These are phyloP conservation scores for Oeneis ivallda DNA, from an alignment of 2,888 invertebrate genomes.

Conservation along the genomic window DNA sequence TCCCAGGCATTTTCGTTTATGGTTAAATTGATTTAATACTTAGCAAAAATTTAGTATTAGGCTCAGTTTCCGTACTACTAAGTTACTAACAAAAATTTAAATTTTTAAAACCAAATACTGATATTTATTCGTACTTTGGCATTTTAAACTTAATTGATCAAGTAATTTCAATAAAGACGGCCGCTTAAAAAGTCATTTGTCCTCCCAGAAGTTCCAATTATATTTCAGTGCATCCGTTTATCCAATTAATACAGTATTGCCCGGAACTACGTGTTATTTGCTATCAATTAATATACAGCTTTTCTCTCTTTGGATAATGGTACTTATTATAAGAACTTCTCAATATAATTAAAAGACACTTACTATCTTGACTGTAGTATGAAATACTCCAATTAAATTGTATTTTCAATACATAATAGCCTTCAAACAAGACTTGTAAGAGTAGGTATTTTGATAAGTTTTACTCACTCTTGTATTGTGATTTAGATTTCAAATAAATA, in stretches of 20 bases:
- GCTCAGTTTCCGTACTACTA: too few species aligned
- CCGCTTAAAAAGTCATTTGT: conserved; percentile 38
- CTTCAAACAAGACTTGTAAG: background rate
- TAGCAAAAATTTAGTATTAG: too few species aligned
- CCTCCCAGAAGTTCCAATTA: conserved; percentile 38
- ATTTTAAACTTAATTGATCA: conserved; percentile 35
- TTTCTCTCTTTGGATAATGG: conserved; percentile 28
- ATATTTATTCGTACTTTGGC: conserved; percentile 29
- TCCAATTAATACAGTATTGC: conserved; percentile 42
- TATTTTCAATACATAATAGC: background rate
- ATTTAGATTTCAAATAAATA: too few species aligned
- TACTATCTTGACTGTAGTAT: background rate
- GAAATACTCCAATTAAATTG: background rate
- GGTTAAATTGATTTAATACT: conserved; percentile 5
- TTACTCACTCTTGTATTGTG: background rate
- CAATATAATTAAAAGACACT: conserved; percentile 29
- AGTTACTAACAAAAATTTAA: background rate
- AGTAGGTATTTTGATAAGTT: background rate
- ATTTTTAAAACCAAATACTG: background rate
- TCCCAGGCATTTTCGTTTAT: conserved; percentile 15
- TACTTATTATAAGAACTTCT: conserved; percentile 32
- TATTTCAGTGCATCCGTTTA: conserved; percentile 38
- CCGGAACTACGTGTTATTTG: conserved; percentile 39
- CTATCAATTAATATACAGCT: conserved; percentile 40
- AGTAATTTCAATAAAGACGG: conserved; percentile 38